Base-by-base conservation (phyloP, 2,797 vertebrate species). In the Acanthurus lineatus region DNA sequence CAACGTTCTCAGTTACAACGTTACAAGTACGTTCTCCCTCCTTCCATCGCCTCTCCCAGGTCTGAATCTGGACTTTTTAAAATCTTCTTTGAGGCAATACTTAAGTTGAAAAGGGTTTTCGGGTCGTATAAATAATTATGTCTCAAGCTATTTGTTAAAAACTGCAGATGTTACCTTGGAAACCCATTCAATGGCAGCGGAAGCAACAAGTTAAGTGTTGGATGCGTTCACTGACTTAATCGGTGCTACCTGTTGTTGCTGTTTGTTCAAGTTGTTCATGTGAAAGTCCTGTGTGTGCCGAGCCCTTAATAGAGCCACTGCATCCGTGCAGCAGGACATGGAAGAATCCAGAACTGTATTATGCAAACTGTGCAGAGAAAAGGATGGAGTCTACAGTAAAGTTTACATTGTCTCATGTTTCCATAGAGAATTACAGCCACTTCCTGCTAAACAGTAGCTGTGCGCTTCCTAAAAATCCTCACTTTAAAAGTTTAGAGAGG, bases 401-500 rank as follows among this genome's bases (percentile, higher is more conserved):
- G 65, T 73, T 80, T 48, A 58, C 83, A 71, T 58, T n/a, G 20
- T 42, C 79, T 82, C 35, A 0, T 44, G 51, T 60, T 8, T 19
- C 35, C 8, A 1, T 0, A 19, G 64, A 69, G 54, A 73, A 83
- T 20, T 76, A 5, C 38, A 76, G 79, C 80, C 40, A 54, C 64
- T 84, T 89, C 79, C 86, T 78, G 84, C 71, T 63, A 82, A 91
- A 91, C 82, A 84, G 44, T 47, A 64, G 62, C 61, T 25, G 6
- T 0, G 40, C 2, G 4, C 69, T 58, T 17, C 51, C 42, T 51
- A 3, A 70, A 84, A 87, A 75, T 73, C 61, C 71, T 82, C 22
- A n/a, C 38, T 77, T 45, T 86, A 45, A 83, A 16, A 62, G 57
- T 68, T 42, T 19, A 64, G n/a, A 51, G 2, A 1, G 16, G 32